Evolutionary conservation across 1,140 invertebrate species (phyloP), one percentile per base, ranked within the genome.

Genomic region (Eubasilissa regina): DNA sequence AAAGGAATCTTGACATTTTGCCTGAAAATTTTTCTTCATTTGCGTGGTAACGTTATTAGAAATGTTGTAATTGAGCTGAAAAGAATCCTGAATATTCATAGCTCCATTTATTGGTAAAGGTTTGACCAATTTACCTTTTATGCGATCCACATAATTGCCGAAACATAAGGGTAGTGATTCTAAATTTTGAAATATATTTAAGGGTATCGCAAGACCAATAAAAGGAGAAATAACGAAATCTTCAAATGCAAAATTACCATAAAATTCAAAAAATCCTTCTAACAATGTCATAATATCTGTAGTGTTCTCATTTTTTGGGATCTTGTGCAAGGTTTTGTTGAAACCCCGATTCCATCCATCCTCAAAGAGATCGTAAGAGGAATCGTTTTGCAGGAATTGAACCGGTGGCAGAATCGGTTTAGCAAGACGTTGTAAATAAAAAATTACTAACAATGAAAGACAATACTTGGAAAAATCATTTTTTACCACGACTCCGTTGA

Each of bases 381-480:
- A 35, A 51, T 84, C 82, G 4, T 76, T 25, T 82, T 88, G 87
- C 21, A 89, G 83, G 80, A 81, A 81, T 3, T 90, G 88, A 3
- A 97, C 87, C 0, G 93, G 84, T 0, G 95, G 95, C 55, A 97
- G 85, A 17, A 95, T 89, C 12, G 91, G 85, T 45, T 90, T 86
- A n/a, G 88, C 87, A 4, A 87, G 76, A 84, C 92, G 92, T 85
- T 93, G 92, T 12, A 93, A 84, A 84, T 92, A 94, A 86, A 92
- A 93, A 15, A 94, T 86, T 11, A 92, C 87, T 80, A 94, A 84
- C 85, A 93, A 87, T 0, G 87, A 87, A 1, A 94, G 83, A 0
- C 90, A 88, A 84, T 94, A 94, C 84, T 92, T 94, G 4, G 91
- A 89, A 21, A 90, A 85, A 19, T 86, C 88, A 6, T 87, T 87